Percentiles rank a stretch among this genome's conserved stretches.
Conservation (phyloP, 2,888 invertebrate species). For the Drosophila koepferae region DNA sequence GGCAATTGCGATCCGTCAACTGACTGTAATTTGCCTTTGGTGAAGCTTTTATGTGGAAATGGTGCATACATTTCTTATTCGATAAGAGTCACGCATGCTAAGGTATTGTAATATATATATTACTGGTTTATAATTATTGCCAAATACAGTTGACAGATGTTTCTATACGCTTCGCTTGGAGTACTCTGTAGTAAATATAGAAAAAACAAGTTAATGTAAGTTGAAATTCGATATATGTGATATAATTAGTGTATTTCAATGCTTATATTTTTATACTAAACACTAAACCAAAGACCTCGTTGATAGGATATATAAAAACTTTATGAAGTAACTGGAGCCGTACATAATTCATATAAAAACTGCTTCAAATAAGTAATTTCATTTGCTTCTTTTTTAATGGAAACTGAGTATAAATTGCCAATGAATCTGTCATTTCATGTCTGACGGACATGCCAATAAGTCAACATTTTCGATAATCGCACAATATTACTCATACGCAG, state of each 20-base stretch:
- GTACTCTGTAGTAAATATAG: too few species aligned
- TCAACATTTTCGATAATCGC: slow-evolving; percentile 33
- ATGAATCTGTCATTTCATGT: slow-evolving; percentile 8
- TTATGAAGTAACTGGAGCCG: background rate
- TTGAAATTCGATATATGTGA: background rate
- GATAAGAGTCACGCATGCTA: background rate
- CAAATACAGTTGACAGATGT: background rate
- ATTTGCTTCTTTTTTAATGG: background rate
- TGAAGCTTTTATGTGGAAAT: background rate
- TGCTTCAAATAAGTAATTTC: background rate
- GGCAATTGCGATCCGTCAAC: background rate
- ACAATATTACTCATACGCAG: slow-evolving; percentile 60
- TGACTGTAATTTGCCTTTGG: background rate
- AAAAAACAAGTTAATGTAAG: too few species aligned
- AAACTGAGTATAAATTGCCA: background rate
- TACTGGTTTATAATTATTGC: background rate
- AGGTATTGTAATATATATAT: background rate
- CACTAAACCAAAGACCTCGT: background rate
- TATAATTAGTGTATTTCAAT: too few species aligned
- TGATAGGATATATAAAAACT: background rate
- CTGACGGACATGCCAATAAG: slow-evolving; percentile 4
- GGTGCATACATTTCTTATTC: background rate
- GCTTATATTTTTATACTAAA: background rate
- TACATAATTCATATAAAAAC: background rate
- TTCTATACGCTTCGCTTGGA: background rate